Evolutionary conservation across 2,113 vertebrate genomes (phyloP).

Genomic region (Micronycteris hirsuta): DNA sequence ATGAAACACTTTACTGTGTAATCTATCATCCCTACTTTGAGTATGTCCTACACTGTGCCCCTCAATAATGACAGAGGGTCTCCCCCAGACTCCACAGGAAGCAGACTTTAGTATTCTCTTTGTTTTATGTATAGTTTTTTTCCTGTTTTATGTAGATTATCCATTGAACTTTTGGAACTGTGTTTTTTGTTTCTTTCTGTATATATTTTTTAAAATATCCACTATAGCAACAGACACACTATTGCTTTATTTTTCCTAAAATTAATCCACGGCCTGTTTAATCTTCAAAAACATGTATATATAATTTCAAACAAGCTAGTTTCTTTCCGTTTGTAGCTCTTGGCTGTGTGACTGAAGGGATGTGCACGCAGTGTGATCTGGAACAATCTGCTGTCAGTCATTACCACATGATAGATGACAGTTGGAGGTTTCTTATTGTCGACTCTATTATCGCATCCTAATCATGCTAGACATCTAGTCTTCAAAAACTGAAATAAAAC

Average conservation of each 20-base stretch:
- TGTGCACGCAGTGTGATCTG: slow-evolving; percentile 23
- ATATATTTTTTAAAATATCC: not conserved
- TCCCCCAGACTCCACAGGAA: not conserved
- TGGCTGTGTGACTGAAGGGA: slow-evolving; percentile 4
- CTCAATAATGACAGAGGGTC: not conserved
- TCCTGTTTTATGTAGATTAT: not conserved
- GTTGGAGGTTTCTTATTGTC: slow-evolving; percentile 53
- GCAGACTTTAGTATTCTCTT: not conserved
- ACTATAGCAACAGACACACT: not conserved
- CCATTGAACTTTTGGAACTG: not conserved
- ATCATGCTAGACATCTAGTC: slow-evolving; percentile 72
- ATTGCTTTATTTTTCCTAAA: not conserved
- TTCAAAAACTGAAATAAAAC: slow-evolving; percentile 71
- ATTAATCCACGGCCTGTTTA: not conserved
- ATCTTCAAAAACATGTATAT: not conserved
- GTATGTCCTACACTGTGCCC: not conserved
- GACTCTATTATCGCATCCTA: slow-evolving; percentile 65
- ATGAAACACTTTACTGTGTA: not conserved
- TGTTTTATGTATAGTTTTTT: not conserved
- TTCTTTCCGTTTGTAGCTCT: not conserved
- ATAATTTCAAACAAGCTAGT: not conserved
- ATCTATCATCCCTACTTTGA: not conserved
- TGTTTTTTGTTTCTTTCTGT: not conserved
- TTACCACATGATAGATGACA: slow-evolving; percentile 44
- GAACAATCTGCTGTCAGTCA: slow-evolving; percentile 52